Base-by-base conservation (phyloP, 2,888 invertebrate species). In the Micropterix aruncella region DNA sequence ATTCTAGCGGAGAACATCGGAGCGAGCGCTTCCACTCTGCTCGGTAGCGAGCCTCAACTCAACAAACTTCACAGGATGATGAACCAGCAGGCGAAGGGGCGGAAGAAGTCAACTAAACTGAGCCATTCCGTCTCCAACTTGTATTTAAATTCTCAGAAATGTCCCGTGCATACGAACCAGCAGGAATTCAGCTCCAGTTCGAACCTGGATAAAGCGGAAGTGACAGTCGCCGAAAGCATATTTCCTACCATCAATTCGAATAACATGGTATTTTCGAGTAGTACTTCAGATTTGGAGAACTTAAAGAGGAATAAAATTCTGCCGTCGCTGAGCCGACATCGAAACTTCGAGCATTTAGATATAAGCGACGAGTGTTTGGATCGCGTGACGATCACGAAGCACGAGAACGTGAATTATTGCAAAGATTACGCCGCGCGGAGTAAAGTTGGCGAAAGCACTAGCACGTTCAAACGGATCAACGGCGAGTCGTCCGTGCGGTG, bases 331-430 rank as follows among this genome's bases (percentile, higher is more conserved):
- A 61, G 61, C 40, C 60, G 67, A 18, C 51, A 50, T 54, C 63
- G 65, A 46, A 61, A 62, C 55, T 59, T 64, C 42, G 63, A 63
- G 47, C 69, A 69, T 52, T 53, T 70, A 49, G 70, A 70, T 54
- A 60, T 68, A 7, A 65, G 65, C 54, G 69, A 68, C 59, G 64
- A 65, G 51, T 57, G 60, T 1, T 59, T 66, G 2, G 60, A 63
- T 53, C 50, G 55, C 47, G 49, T 52, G 38, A 48, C 47, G 47
- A 44, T 44, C 46, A 38, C 45, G 39, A 46, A 49, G 16, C 46
- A 38, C 41, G 46, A 46, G 37, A 45, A 45, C 36, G 19, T 16
- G n/a, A 17, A 40, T 7, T 40, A 14, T 40, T 14, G 12, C 14
- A 38, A 38, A 15, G n/a, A 38, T 9, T 5, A 5, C 14, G 5